phyloP scores from a whole-genome alignment of 2,888 invertebrate species.

The Heliothis peltigera region DNA sequence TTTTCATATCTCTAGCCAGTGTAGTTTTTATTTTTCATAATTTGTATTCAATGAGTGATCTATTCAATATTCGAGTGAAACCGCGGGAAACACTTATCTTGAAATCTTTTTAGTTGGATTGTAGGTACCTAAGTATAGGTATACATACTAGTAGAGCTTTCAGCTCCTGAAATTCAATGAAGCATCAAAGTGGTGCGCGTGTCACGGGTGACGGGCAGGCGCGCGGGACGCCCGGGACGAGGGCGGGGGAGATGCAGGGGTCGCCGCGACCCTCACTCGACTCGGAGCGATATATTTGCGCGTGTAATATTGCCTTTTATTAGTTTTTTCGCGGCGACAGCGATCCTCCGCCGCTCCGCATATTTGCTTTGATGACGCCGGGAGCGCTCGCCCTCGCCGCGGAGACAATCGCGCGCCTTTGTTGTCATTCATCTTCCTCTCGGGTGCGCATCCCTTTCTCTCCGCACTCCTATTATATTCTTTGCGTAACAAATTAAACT shows the following conservation, averaged over 20 bases:
- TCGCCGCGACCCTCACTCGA: constrained; percentile 50
- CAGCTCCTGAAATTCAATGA: constrained; percentile 28
- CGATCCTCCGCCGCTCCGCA: constrained; percentile 68
- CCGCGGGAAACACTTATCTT: too few relatives aligned
- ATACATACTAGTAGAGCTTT: neutral
- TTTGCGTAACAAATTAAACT: constrained; percentile 70
- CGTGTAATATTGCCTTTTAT: constrained; percentile 85
- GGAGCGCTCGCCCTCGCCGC: constrained; percentile 35
- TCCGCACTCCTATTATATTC: constrained; percentile 63
- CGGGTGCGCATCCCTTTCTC: constrained; percentile 56
- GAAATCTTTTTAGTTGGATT: neutral
- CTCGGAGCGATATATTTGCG: constrained; percentile 71
- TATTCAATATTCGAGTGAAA: too few relatives aligned
- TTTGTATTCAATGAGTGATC: too few relatives aligned
- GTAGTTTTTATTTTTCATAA: too few relatives aligned
- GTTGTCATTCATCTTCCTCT: constrained; percentile 57
- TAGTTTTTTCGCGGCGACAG: constrained; percentile 87
- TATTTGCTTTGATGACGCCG: constrained; percentile 75
- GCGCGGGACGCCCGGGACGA: constrained; percentile 26
- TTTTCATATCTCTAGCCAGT: too few relatives aligned
- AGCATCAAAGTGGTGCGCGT: constrained; percentile 48
- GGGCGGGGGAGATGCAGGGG: constrained; percentile 23
- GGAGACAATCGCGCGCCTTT: constrained; percentile 60
- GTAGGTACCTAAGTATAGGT: neutral
- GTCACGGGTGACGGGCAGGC: constrained; percentile 25